Conservation (phyloP, 2,888 invertebrate species). For the Drosophila neonasuta region DNA sequence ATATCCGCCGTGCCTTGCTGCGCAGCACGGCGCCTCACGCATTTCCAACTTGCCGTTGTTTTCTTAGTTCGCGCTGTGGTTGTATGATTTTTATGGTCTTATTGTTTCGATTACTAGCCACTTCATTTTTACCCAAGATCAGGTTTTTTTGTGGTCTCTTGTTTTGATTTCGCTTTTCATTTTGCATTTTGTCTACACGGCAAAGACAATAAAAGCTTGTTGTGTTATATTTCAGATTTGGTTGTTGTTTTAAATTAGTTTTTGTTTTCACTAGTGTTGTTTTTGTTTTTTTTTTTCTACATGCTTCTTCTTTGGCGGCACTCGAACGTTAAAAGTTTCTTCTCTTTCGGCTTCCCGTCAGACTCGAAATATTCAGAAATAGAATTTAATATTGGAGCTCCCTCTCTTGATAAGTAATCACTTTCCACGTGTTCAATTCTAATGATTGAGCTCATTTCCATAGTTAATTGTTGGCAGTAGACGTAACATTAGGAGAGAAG, state of each 20-base stretch:
- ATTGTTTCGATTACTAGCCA: slow-evolving; percentile 59
- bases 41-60: slow-evolving; percentile 40
- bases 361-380: slow-evolving; percentile 3
- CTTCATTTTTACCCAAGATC: slow-evolving; percentile 48
- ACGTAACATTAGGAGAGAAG: slow-evolving; percentile 3
- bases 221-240: slow-evolving; percentile 64
- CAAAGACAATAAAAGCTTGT: slow-evolving; percentile 48
- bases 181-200: slow-evolving; percentile 53
- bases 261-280: slow-evolving; percentile 25
- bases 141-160: slow-evolving; percentile 47
- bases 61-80: slow-evolving; percentile 13
- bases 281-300: slow-evolving; percentile 19
- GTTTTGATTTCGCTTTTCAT: slow-evolving; percentile 65
- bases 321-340: slow-evolving; percentile 21
- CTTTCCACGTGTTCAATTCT: slow-evolving; percentile 71
- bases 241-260: slow-evolving; percentile 44
- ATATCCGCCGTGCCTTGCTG: slow-evolving; percentile 55
- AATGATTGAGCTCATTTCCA: slow-evolving; percentile 54
- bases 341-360: slow-evolving; percentile 14
- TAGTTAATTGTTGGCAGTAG: slow-evolving; percentile 56
- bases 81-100: slow-evolving; percentile 43
- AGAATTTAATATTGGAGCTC: slow-evolving; percentile 42
- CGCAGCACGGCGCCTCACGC: slow-evolving; percentile 35
- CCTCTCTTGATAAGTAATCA: slow-evolving; percentile 51
- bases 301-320: slow-evolving; percentile 13